phyloP scores from a whole-genome alignment of 2,797 vertebrate species.

The Somateria mollissima region DNA sequence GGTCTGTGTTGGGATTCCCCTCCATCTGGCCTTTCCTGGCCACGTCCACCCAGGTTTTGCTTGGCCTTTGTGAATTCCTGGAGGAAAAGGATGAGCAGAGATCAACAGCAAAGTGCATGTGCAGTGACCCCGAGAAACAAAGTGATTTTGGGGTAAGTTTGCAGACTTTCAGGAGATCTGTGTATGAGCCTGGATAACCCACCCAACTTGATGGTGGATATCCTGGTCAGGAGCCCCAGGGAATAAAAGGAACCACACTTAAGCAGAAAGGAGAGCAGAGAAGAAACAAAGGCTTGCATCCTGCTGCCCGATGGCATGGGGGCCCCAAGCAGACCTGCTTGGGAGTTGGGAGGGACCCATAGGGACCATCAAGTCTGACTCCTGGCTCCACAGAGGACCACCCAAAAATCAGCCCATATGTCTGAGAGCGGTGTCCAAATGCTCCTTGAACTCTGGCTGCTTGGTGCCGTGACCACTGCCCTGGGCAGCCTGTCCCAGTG shows the following conservation, averaged over 20 bases:
- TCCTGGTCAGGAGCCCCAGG: not conserved
- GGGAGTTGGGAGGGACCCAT: not conserved
- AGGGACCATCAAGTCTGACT: not conserved
- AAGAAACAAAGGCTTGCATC: not conserved
- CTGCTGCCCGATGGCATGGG: not conserved
- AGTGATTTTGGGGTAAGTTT: not conserved
- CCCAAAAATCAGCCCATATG: not conserved
- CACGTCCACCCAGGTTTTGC: rapidly evolving
- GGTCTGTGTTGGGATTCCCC: not conserved
- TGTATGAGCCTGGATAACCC: not conserved
- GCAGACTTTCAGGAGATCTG: not conserved
- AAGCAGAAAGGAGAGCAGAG: not conserved
- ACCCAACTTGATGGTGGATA: not conserved
- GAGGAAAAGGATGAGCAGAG: not conserved
- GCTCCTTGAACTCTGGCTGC: too few species aligned
- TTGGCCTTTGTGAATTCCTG: not conserved
- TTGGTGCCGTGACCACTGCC: too few species aligned
- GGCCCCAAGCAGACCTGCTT: rapidly evolving
- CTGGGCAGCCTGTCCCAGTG: too few species aligned
- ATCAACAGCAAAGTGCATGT: rapidly evolving
- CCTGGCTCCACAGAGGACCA: not conserved
- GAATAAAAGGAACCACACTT: not conserved
- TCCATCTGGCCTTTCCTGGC: not conserved
- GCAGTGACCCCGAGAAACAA: not conserved
- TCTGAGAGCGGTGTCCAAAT: too few species aligned